Evolutionary conservation across 2,113 vertebrate genomes (phyloP).

Genomic region (Psammodynastes pulverulentus): DNA sequence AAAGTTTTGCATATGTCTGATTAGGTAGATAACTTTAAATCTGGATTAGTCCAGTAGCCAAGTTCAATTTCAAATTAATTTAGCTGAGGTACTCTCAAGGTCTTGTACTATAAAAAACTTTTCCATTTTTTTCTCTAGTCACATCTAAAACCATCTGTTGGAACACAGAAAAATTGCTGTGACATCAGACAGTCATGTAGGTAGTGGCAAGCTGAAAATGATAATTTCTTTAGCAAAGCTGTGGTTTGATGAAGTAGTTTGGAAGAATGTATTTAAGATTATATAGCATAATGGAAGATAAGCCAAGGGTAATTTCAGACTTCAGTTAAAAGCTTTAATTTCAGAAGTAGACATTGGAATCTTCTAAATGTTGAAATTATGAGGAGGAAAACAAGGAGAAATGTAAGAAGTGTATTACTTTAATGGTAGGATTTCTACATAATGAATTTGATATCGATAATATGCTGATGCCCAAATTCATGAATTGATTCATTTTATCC

Average conservation of each 20-base stretch:
- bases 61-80: neutral
- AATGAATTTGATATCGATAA: neutral
- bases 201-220: neutral
- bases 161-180: neutral
- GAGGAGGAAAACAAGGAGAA: neutral
- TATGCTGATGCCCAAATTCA: neutral
- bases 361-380: neutral
- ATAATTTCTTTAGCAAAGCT: neutral
- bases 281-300: neutral
- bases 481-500: neutral
- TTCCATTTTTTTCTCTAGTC: constrained; percentile 11
- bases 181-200: neutral
- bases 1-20: neutral
- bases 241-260: neutral
- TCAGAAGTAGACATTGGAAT: neutral
- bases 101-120: constrained; percentile 29
- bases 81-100: neutral
- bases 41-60: neutral
- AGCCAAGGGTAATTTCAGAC: neutral
- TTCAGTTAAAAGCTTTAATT: neutral
- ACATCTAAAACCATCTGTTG: neutral
- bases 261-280: neutral
- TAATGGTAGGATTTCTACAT: neutral
- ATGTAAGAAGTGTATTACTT: neutral
- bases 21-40: neutral